Base-by-base conservation (phyloP, 2,888 invertebrate genomes). In the Helleia helle region DNA sequence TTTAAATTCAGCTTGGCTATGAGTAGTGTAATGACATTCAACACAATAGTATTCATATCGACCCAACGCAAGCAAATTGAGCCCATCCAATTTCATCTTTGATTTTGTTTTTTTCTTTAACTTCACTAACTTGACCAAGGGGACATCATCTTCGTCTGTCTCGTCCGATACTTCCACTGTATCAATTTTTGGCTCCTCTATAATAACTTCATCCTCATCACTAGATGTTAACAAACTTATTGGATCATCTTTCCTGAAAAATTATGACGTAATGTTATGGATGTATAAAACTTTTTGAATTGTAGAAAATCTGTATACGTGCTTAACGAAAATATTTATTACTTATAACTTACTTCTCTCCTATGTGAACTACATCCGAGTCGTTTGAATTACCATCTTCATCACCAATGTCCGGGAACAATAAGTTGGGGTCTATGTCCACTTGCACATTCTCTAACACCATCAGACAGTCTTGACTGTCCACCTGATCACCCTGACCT, bases 151-250 rank as follows among this genome's bases (percentile, higher is more conserved):
- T 2, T 81, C 81, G 51, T 79, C 77, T 0, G 75, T 74, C 1
- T 68, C 80, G 47, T 75, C 75, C 0, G 80, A 71, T 0, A 83
- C 76, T 3, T 73, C 77, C 0, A 83, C 71, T 0, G 68, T 70
- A 50, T 83, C 83, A 1, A 81, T 74, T 39, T 75, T 55, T 0
- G 81, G 83, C 1, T 83, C 83, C 7, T 81, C 55, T 0, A 83
- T 42, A 0, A 84, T 79, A 1, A 81, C 81, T 39, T 83, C 83
- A 18, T 75, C 75, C 2, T 81, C 81, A 36, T 84, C 83, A 47
- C 74, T 74, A 0, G 83, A 83, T 0, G 83, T 81, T 1, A 83
- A 48, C 0, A 83, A 55, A 26, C 76, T 77, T 9, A 83, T 76
- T 0, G 81, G 70, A 8, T 71, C 71, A 1, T 57, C 54, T 40